Percentiles rank a stretch among this genome's conserved stretches.
phyloP scores from a whole-genome alignment of 2,797 vertebrate species.

The Periophthalmus magnuspinnatus region DNA sequence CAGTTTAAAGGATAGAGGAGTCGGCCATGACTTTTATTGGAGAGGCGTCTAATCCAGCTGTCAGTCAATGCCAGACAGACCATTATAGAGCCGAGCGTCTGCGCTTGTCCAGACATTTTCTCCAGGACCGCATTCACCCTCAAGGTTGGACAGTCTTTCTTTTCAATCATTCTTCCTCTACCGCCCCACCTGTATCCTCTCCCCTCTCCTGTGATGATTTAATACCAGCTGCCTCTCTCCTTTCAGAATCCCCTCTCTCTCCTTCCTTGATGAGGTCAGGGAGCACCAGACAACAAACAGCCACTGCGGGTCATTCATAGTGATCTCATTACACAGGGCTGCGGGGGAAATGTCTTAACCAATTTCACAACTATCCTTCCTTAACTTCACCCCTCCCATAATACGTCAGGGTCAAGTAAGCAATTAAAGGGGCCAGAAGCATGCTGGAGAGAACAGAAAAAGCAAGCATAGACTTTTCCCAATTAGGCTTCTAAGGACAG shows the following conservation, averaged over 20 bases:
- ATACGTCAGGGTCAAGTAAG: constrained; percentile 70
- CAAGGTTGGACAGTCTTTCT: constrained; percentile 58
- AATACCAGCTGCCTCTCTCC: constrained; percentile 46
- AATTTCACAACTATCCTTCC: constrained; percentile 62
- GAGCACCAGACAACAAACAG: constrained; percentile 58
- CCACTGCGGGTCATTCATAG: constrained; percentile 61
- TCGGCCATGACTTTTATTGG: constrained; percentile 40
- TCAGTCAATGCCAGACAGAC: constrained; percentile 62
- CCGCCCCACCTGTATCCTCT: constrained; percentile 34
- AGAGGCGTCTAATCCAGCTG: constrained; percentile 41
- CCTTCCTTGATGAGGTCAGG: constrained; percentile 62
- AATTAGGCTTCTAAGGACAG: constrained; percentile 59
- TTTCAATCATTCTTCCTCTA: constrained; percentile 42
- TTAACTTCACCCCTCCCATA: constrained; percentile 38
- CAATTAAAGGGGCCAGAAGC: constrained; percentile 69
- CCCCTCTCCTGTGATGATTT: constrained; percentile 57
- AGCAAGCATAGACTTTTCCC: constrained; percentile 50
- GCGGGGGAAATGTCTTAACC: constrained; percentile 71
- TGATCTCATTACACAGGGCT: constrained; percentile 73
- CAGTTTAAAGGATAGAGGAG: constrained; percentile 35
- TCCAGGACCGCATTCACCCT: constrained; percentile 41
- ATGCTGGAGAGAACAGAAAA: constrained; percentile 47
- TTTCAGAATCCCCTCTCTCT: constrained; percentile 20
- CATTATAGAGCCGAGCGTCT: constrained; percentile 52
- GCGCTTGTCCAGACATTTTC: constrained; percentile 51